Evolutionary conservation across 2,888 invertebrate species (phyloP).

Genomic region (Ophion ellenae): DNA sequence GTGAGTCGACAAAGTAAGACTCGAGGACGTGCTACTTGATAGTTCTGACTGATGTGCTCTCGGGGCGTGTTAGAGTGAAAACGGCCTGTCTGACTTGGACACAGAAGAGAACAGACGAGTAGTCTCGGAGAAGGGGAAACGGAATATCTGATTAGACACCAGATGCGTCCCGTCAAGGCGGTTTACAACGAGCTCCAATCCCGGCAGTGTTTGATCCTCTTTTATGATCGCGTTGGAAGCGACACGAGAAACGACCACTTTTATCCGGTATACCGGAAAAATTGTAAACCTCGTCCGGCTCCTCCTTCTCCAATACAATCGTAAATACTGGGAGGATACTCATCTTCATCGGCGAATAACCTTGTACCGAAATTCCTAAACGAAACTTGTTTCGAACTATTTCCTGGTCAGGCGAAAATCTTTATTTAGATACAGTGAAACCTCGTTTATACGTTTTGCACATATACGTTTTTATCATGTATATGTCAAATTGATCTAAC

Average conservation of each 20-base stretch:
- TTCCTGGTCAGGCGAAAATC: neutral
- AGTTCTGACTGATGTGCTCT: slow-evolving; percentile 47
- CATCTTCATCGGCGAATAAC: neutral
- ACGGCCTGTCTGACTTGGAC: slow-evolving; percentile 21
- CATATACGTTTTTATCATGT: too few relatives aligned
- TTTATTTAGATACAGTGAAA: too few relatives aligned
- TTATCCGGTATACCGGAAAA: slow-evolving; percentile 14
- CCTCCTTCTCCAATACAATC: neutral
- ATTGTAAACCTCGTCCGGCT: neutral
- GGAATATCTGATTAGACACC: slow-evolving; percentile 35
- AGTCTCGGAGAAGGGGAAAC: slow-evolving; percentile 44
- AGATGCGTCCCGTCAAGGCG: slow-evolving; percentile 38
- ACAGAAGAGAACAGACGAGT: neutral
- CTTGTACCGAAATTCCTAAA: neutral
- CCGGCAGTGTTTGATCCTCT: slow-evolving; percentile 21
- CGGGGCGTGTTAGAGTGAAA: slow-evolving; percentile 43
- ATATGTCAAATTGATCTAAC: too few relatives aligned
- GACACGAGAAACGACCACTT: slow-evolving; percentile 40
- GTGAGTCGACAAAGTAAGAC: slow-evolving; percentile 9
- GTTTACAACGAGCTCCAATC: slow-evolving; percentile 1
- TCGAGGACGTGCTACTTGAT: slow-evolving; percentile 28
- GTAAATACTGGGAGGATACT: neutral
- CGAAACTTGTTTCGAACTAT: neutral
- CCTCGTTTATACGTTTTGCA: too few relatives aligned
- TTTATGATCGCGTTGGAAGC: slow-evolving; percentile 5